Base-by-base conservation (phyloP, 2,113 vertebrate species). In the Cyanocitta stelleri region DNA sequence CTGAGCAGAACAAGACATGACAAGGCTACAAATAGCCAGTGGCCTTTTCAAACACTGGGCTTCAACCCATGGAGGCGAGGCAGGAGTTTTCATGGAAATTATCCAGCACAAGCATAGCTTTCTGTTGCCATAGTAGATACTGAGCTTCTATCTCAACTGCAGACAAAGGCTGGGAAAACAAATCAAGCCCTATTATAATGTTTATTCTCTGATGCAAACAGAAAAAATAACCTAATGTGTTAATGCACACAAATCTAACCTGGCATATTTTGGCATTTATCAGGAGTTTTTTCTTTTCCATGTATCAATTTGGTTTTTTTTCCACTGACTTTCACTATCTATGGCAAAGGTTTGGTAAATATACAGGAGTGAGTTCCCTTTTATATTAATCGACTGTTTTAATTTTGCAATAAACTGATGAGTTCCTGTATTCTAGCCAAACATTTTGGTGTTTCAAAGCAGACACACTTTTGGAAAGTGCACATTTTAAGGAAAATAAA, bases 81-180 rank as follows among this genome's bases (percentile, higher is more conserved):
- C 51, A 63, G 48, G 82, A 62, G 35, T 73, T 92, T 95, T 94
- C n/a, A 71, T 86, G 93, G 72, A 90, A 80, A 87, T 87, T 77
- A 87, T 85, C 71, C 91, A 93, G 49, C 54, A 87, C 49, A 77
- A 94, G 74, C 78, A 80, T 4, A 63, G 66, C 58, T 80, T 94
- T 73, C 89, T 74, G 87, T 92, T 94, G 64, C 84, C 72, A 90
- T 87, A 96, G 92, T 93, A 83, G 74, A 95, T 46, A 74, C 63
- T 52, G 54, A 91, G 61, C 20, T 81, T 78, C 72, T 63, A 17
- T 67, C 72, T 91, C 35, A 71, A 84, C 33, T 78, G 54, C 66
- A 84, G 79, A 92, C 27, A 87, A 91, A 68, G 49, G 8, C 69
- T 82, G 51, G 43, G 72, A 86, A 85, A 95, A 93, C 46, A 96